Conservation (phyloP, 2,113 vertebrate species). For the Nansenia antarctica region DNA sequence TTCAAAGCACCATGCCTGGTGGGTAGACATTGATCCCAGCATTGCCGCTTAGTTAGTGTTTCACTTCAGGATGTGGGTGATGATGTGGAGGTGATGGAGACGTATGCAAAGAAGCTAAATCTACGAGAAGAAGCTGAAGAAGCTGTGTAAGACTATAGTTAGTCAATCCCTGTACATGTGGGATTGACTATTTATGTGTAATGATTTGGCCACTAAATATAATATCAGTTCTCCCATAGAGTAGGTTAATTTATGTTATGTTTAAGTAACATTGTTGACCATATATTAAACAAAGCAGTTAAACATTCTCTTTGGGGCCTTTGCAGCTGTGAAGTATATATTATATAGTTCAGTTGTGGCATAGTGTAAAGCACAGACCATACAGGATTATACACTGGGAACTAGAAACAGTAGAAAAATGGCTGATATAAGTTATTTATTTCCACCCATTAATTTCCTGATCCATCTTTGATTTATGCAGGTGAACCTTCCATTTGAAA, state of each 20-base stretch:
- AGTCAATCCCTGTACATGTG: neutral
- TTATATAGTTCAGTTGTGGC: neutral
- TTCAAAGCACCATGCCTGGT: neutral
- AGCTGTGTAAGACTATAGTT: no score
- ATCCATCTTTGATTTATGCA: neutral
- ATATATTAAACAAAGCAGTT: neutral
- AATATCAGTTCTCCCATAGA: neutral
- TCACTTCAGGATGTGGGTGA: conserved; percentile 1
- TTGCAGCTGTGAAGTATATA: neutral
- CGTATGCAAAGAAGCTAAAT: conserved; percentile 1
- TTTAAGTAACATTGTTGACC: neutral
- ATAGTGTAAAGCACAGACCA: neutral
- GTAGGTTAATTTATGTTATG: neutral
- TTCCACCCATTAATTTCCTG: neutral
- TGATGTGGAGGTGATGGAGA: conserved; percentile 16
- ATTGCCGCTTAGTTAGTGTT: neutral
- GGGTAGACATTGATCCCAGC: conserved; percentile 11
- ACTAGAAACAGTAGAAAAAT: no score
- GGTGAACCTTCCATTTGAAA: neutral
- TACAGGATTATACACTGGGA: neutral
- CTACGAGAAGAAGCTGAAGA: no score
- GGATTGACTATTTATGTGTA: neutral
- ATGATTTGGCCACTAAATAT: neutral
- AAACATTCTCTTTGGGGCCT: neutral
- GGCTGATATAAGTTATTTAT: neutral